Evolutionary conservation across 92 coral and sea anemone species (phyloP).

Genomic region (Epizoanthus ramosus): DNA sequence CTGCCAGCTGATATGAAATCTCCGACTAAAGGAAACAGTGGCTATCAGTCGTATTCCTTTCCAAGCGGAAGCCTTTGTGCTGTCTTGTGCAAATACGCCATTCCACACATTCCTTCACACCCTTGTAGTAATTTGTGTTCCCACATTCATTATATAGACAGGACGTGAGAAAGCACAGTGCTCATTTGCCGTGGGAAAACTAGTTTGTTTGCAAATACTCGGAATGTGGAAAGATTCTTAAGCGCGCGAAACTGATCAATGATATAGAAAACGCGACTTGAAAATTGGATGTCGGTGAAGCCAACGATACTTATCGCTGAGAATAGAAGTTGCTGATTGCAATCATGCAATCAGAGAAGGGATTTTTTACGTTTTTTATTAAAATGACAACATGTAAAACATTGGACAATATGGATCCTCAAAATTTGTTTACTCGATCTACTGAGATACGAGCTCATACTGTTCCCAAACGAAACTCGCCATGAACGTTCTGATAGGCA

Average conservation of each 20-base stretch:
- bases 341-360: conserved; percentile 14
- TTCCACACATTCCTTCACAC: conserved; percentile 37
- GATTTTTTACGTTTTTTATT: background rate
- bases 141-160: conserved; percentile 24
- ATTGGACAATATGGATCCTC: too few relatives aligned
- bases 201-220: conserved; percentile 28
- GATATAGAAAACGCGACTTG: background rate
- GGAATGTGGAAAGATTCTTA: background rate
- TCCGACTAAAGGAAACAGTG: background rate
- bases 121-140: conserved; percentile 16
- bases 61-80: conserved; percentile 26
- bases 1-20: conserved; percentile 5
- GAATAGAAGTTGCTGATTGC: conserved; percentile 26
- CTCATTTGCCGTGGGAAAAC: conserved; percentile 36
- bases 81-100: conserved; percentile 34
- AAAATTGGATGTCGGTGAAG: conserved; percentile 7
- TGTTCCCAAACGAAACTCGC: too few relatives aligned
- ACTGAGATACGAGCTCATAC: too few relatives aligned
- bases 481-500: too few relatives aligned
- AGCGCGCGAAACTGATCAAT: background rate
- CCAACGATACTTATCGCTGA: conserved; percentile 11
- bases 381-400: background rate
- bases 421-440: background rate
- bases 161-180: conserved; percentile 35
- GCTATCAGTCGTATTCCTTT: conserved; percentile 1